Evolutionary conservation across 53 echinoderm and acorn worm genomes (phyloP), one percentile per base, ranked within the genome.

Genomic region (Paelopatides confundens): DNA sequence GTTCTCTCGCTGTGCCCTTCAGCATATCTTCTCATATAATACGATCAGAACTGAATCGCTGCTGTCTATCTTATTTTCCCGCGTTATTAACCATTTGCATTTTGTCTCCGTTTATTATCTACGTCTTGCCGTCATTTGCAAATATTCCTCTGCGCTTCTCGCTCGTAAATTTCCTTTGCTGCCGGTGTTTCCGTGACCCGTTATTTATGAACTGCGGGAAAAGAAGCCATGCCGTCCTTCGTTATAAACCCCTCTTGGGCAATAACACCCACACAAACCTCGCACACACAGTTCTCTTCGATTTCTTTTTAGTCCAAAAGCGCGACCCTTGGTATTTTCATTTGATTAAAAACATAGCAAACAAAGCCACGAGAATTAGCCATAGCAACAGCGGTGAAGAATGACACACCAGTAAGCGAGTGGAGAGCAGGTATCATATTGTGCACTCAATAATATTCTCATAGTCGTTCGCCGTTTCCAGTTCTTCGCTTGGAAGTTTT

Each of bases 241-340:
- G 74, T 74, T 40, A 74, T 74, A 46, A 58, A 74, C 74, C 74
- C 74, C 74, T 74, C 74, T 74, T 74, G 74, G 74, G 74, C 74
- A 74, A 74, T 74, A 40, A 74, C 74, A 74, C 74, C 74, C 74
- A 74, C 74, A 74, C 74, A 74, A n/a, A 74, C 74, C 74, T 46
- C 40, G 40, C 74, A 40, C 12, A 33, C n/a, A 10, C 24, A 70
- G 70, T 39, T 46, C 46, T 37, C 74, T 39, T 36, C 36, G 26
- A 35, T 74, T 74, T 71, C 40, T 74, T 58, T 58, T 58, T 58
- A 17, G 58, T 74, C 40, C 74, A 74, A 39, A 74, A 74, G 74
- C 74, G 74, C 74, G 74, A 74, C 74, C 74, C 74, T 74, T 74
- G 74, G 40, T 74, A 74, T 74, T 74, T 74, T 43, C 46, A 74